Base-by-base conservation (phyloP, 2,888 invertebrate genomes). In the Pandemis heparana region DNA sequence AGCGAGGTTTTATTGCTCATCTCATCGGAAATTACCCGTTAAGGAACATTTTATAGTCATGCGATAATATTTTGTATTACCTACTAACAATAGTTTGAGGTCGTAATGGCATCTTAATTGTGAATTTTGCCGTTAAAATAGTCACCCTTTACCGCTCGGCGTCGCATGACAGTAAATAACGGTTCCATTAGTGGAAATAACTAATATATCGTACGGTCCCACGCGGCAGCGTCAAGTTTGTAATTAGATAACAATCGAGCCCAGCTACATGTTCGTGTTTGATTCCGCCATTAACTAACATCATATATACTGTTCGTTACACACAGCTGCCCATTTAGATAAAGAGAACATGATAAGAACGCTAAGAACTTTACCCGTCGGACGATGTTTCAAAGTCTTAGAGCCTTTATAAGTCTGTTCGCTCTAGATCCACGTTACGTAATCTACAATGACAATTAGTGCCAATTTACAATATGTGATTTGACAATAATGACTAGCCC, bases 221-320 rank as follows among this genome's bases (percentile, higher is more conserved):
- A 87, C 85, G 91, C 88, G 90, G 81, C 86, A 82, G 83, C 86
- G 85, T 87, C 90, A 87, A 89, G 85, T 89, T 89, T 84, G 89
- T 93, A 92, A 92, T 91, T 91, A 91, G 92, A 92, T 93, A 90
- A 92, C 90, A 86, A 92, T 93, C 91, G 86, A 89, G 83, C 84
- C 75, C 79, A 78, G 70, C 76, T 78, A 59, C 83, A 81, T 83
- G 85, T 88, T 88, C 89, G 88, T 88, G 90, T 87, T 85, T 86
- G 86, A 89, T 88, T 83, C 85, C 80, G 88, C 85, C 51, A 41
- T 68, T 91, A 91, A 88, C 87, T 85, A 86, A 83, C 80, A 77
- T 77, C 80, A 78, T 81, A 78, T 81, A 78, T 80, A 78, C 81
- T 79, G 80, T 77, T 72, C 76, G 75, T 77, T 78, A 81, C 43